Percentiles rank a stretch among this genome's conserved stretches.
Evolutionary conservation across 2,888 invertebrate genomes (phyloP).

Genomic region (Zaprionus bogoriensis): DNA sequence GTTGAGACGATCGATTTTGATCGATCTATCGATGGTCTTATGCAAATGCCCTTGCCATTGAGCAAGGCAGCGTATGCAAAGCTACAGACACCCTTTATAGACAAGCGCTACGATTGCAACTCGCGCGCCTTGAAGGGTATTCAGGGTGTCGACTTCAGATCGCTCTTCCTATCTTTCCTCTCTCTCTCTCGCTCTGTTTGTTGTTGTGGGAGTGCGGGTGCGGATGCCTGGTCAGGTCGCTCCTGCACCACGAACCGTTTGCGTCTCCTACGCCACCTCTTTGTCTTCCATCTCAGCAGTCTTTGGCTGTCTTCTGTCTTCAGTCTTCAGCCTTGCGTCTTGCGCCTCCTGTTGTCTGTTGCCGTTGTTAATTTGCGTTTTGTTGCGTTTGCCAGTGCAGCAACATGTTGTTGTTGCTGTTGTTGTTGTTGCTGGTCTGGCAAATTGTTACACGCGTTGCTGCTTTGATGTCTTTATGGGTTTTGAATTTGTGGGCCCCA

Average conservation of each 20-base stretch:
- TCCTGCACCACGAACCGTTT: not conserved
- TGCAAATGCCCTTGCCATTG: conserved; percentile 35
- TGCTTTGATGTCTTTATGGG: conserved; percentile 77
- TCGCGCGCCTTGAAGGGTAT: conserved; percentile 33
- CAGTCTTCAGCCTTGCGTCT: not conserved
- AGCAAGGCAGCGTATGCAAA: too few species aligned
- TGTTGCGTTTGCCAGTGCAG: conserved; percentile 66
- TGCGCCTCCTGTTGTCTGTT: conserved; percentile 32
- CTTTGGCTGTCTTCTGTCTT: not conserved
- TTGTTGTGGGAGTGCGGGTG: conserved; percentile 46
- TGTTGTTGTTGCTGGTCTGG: conserved; percentile 48
- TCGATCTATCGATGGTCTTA: conserved; percentile 7
- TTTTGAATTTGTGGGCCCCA: conserved; percentile 72
- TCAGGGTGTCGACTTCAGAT: not conserved
- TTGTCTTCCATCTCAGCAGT: conserved; percentile 24
- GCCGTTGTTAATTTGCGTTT: conserved; percentile 76
- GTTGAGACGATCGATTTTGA: conserved; percentile 4
- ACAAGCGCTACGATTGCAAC: too few species aligned
- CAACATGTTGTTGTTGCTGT: conserved; percentile 41
- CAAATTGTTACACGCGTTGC: conserved; percentile 77
- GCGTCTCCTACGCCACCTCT: conserved; percentile 19
- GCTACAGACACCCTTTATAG: too few species aligned
- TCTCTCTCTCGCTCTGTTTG: conserved; percentile 6
- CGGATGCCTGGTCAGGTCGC: conserved; percentile 54
- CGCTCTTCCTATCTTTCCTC: not conserved